Percentiles rank a stretch among this genome's conserved stretches.
Evolutionary conservation across 2,888 invertebrate genomes (phyloP).

Genomic region (Xestobium rufovillosum): DNA sequence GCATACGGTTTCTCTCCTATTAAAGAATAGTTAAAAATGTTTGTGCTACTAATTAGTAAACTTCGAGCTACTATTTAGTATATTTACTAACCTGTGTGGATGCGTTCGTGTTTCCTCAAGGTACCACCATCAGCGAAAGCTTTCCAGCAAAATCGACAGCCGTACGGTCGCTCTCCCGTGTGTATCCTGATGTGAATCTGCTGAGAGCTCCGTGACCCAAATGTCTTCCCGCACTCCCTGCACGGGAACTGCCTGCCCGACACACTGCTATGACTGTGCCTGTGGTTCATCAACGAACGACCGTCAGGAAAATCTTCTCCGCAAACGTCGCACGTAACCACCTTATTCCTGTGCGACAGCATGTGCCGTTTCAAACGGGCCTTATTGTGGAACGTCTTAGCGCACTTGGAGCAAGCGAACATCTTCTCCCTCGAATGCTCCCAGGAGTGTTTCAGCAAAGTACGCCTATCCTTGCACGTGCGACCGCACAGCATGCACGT

Average conservation of each 20-base stretch:
- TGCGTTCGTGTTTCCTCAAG: conserved; percentile 74
- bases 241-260: conserved; percentile 65
- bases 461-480: conserved; percentile 59
- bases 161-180: conserved; percentile 77
- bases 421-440: conserved; percentile 57
- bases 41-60: no score
- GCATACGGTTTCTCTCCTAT: conserved; percentile 76
- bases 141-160: conserved; percentile 81
- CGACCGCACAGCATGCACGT: conserved; percentile 61
- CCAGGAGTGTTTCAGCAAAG: conserved; percentile 61
- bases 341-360: conserved; percentile 63
- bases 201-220: conserved; percentile 77
- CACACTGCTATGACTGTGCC: conserved; percentile 35
- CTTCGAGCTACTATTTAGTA: background rate
- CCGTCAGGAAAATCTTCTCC: conserved; percentile 65
- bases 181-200: conserved; percentile 83
- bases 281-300: conserved; percentile 59
- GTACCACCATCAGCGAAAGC: conserved; percentile 86
- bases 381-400: conserved; percentile 64
- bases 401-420: conserved; percentile 59
- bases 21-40: conserved; percentile 10
- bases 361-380: conserved; percentile 59
- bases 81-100: conserved; percentile 58
- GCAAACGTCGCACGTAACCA: conserved; percentile 61
- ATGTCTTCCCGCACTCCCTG: conserved; percentile 77